A percentile compares a stretch with the other conserved stretches of the same genome.
phyloP scores from a whole-genome alignment of 2,797 vertebrate species.

The Threskiornis aethiopicus region DNA sequence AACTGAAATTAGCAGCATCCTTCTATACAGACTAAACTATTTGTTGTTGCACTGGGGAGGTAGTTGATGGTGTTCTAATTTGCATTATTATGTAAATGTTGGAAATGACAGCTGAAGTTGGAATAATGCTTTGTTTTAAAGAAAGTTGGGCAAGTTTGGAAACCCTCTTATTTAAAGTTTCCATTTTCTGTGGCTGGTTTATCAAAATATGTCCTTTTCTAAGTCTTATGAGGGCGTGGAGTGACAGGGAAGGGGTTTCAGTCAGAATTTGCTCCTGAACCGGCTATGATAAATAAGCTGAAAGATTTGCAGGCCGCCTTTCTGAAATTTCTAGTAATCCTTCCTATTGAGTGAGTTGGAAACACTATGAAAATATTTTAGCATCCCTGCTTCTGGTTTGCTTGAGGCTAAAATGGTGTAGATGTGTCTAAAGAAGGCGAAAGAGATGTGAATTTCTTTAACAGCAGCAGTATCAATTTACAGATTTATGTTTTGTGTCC shows the following conservation, averaged over 20 bases:
- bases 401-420: neutral
- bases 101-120: neutral
- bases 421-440: neutral
- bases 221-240: neutral
- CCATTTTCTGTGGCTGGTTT: neutral
- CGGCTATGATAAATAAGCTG: neutral
- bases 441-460: neutral
- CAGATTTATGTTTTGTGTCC: neutral
- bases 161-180: neutral
- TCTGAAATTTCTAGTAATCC: neutral
- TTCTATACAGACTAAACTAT: neutral
- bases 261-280: neutral
- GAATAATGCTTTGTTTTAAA: neutral
- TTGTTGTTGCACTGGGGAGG: neutral
- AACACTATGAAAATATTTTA: neutral
- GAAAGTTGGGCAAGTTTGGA: neutral
- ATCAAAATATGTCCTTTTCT: neutral
- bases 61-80: neutral
- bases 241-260: neutral
- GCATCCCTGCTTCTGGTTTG: neutral
- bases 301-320: neutral
- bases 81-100: neutral
- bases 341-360: neutral
- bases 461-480: neutral
- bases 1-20: neutral